These are phyloP conservation scores for Drosophila paracracens DNA, from an alignment of 2,888 invertebrate species.

Conservation along the genomic window DNA sequence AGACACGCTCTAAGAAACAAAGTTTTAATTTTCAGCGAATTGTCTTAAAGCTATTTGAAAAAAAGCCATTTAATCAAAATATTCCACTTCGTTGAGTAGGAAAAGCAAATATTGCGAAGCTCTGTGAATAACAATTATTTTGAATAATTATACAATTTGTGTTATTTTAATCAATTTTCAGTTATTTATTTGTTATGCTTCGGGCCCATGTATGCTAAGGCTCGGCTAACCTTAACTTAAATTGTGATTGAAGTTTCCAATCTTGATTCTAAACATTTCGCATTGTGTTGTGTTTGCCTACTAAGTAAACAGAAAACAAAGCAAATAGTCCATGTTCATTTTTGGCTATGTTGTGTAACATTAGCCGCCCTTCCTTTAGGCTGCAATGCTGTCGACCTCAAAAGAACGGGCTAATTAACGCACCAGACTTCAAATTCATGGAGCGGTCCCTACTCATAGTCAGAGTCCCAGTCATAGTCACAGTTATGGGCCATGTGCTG, in stretches of 20 bases:
- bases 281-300: not conserved
- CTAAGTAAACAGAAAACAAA: not conserved
- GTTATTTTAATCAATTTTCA: not conserved
- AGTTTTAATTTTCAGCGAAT: not conserved
- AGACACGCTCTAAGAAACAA: not conserved
- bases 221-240: too few relatives aligned
- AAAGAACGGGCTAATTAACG: slow-evolving; percentile 63
- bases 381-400: slow-evolving; percentile 18
- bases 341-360: not conserved
- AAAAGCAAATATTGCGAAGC: too few relatives aligned
- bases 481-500: slow-evolving; percentile 14
- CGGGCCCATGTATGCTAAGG: not conserved
- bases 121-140: not conserved
- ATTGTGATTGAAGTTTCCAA: not conserved
- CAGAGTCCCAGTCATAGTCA: not conserved
- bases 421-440: slow-evolving; percentile 28
- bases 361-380: not conserved
- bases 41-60: not conserved
- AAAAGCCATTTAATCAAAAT: too few relatives aligned
- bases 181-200: not conserved
- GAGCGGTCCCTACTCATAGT: not conserved
- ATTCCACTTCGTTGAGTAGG: not conserved
- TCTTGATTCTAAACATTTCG: not conserved
- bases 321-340: not conserved
- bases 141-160: too few relatives aligned